These are phyloP conservation scores for Nothura maculosa DNA, from an alignment of 2,797 vertebrate species.

Conservation along the genomic window DNA sequence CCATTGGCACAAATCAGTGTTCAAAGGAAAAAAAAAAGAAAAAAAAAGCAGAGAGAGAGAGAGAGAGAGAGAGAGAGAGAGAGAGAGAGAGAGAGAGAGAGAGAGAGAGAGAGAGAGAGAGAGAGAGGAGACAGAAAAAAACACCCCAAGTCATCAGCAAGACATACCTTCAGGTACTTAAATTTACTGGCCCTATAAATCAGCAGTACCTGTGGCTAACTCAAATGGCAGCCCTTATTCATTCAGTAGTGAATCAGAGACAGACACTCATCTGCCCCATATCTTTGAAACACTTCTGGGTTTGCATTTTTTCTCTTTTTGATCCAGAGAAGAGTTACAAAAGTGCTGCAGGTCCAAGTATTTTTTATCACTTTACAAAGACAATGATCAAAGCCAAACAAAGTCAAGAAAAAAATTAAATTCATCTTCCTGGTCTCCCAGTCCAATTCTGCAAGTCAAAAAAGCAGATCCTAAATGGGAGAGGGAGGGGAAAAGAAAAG, in stretches of 20 bases:
- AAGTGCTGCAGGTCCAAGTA: conserved; percentile 78
- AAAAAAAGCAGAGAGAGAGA: no score
- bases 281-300: conserved; percentile 70
- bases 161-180: conserved; percentile 79
- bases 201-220: conserved; percentile 79
- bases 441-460: conserved; percentile 22
- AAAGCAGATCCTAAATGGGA: conserved; percentile 43
- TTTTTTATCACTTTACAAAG: conserved; percentile 76
- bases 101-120: neutral
- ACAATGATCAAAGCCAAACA: conserved; percentile 76
- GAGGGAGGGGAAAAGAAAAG: conserved; percentile 9
- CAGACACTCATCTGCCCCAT: conserved; percentile 16
- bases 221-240: conserved; percentile 71
- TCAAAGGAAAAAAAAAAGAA: neutral
- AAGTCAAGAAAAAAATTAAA: conserved; percentile 73
- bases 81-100: no score
- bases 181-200: conserved; percentile 78
- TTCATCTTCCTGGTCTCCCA: conserved; percentile 68
- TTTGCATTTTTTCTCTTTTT: conserved; percentile 67
- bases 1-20: conserved; percentile 75
- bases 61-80: no score
- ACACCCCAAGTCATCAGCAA: conserved; percentile 63
- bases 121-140: neutral
- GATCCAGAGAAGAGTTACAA: conserved; percentile 73
- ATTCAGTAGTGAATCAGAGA: conserved; percentile 80